These are phyloP conservation scores for Lottia gigantea DNA, from an alignment of 2,888 invertebrate genomes.

Conservation along the genomic window DNA sequence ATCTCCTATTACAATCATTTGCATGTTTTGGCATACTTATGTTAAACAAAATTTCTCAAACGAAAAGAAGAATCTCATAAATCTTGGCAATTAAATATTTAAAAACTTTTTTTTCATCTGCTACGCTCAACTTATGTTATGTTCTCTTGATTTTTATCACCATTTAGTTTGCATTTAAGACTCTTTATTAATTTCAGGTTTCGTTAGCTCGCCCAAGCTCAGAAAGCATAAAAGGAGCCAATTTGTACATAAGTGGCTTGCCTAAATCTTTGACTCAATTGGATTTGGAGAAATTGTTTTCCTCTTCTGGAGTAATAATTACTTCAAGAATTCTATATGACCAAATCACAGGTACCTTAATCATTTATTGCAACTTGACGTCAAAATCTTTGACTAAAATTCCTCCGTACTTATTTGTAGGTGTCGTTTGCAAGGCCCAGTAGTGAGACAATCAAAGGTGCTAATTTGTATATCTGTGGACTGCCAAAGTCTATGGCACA, in stretches of 20 bases:
- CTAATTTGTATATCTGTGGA: constrained; percentile 70
- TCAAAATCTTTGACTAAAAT: constrained; percentile 29
- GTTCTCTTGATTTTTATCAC: constrained; percentile 26
- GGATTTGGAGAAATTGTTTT: constrained; percentile 69
- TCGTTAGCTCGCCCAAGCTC: constrained; percentile 69
- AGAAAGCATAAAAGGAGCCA: constrained; percentile 69
- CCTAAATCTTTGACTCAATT: constrained; percentile 68
- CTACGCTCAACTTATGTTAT: no score
- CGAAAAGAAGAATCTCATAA: no score
- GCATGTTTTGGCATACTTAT: no score
- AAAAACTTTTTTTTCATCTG: no score
- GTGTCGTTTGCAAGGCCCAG: constrained; percentile 69
- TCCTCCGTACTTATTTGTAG: constrained; percentile 56
- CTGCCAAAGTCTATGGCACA: constrained; percentile 68
- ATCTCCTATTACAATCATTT: no score
- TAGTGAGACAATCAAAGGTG: constrained; percentile 69
- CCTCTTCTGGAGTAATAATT: constrained; percentile 68
- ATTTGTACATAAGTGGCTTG: constrained; percentile 69
- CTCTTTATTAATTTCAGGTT: constrained; percentile 62
- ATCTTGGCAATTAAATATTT: no score
- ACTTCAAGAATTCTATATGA: constrained; percentile 70
- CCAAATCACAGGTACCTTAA: constrained; percentile 66
- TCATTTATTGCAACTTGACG: constrained; percentile 16
- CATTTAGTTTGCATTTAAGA: constrained; percentile 53
- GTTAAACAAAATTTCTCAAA: no score